Evolutionary conservation across 1,140 invertebrate species (phyloP).

Genomic region (Macrocentrus cingulum): DNA sequence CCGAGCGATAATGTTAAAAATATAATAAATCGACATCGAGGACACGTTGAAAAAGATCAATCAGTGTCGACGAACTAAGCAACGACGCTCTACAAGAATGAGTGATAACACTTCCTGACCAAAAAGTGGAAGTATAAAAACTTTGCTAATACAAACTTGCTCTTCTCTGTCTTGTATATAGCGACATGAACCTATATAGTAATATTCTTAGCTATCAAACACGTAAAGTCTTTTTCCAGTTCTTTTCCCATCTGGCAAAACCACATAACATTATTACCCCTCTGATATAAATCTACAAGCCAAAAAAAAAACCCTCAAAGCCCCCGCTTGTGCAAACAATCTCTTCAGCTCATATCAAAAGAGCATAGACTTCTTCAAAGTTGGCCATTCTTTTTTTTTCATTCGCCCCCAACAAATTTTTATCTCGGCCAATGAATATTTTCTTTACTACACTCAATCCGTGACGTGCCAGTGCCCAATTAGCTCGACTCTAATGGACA

Average conservation of each 20-base stretch:
- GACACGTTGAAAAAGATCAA: slow-evolving; percentile 14
- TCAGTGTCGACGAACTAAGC: slow-evolving; percentile 13
- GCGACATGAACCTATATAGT: slow-evolving; percentile 23
- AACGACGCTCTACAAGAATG: slow-evolving; percentile 21
- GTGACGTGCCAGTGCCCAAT: slow-evolving; percentile 19
- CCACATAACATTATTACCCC: too few species aligned
- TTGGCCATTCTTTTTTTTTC: slow-evolving; percentile 9
- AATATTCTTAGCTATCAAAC: slow-evolving; percentile 32
- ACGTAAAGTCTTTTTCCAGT: too few species aligned
- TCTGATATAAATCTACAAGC: too few species aligned
- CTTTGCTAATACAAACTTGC: slow-evolving; percentile 48
- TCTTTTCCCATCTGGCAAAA: too few species aligned
- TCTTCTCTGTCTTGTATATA: slow-evolving; percentile 14
- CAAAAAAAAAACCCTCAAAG: neutral
- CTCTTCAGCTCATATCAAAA: too few species aligned
- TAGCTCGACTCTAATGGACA: slow-evolving; percentile 33
- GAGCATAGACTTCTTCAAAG: too few species aligned
- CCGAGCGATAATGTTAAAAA: too few species aligned
- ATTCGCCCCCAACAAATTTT: slow-evolving; percentile 4
- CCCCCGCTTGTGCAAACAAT: too few species aligned
- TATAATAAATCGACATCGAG: slow-evolving; percentile 6
- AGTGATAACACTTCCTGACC: slow-evolving; percentile 25
- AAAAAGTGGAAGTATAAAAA: slow-evolving; percentile 38
- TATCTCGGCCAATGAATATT: neutral
- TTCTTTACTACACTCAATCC: slow-evolving; percentile 9